phyloP scores from a whole-genome alignment of 2,113 vertebrate species.

The Lepus americanus region DNA sequence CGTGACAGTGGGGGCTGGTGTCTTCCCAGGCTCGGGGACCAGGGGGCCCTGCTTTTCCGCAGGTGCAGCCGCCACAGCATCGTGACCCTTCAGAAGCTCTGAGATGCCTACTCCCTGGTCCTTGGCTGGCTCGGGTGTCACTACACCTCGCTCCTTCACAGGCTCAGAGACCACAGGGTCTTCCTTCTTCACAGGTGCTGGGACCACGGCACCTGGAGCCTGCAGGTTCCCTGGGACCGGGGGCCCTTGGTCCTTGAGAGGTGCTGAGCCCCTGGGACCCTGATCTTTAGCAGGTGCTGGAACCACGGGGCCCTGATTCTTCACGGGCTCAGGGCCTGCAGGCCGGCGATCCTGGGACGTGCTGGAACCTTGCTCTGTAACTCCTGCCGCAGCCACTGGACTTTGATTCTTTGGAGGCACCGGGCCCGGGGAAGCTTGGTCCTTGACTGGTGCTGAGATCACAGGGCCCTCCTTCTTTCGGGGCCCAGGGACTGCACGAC shows the following conservation, averaged over 20 bases:
- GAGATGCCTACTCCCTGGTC: no score
- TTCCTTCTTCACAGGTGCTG: conserved; percentile 22
- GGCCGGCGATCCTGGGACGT: conserved; percentile 45
- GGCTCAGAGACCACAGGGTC: background rate
- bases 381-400: conserved; percentile 26
- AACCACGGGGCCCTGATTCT: background rate
- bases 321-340: background rate
- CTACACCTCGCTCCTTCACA: no score
- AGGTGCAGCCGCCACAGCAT: no score
- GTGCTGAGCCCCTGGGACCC: background rate
- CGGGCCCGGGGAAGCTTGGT: conserved; percentile 17
- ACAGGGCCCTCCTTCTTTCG: conserved; percentile 54
- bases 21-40: background rate
- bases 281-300: background rate
- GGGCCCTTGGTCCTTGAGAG: background rate
- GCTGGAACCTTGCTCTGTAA: background rate
- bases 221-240: background rate
- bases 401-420: conserved; percentile 29
- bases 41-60: background rate
- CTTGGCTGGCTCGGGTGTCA: no score
- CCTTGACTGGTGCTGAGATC: conserved; percentile 60
- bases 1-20: no score
- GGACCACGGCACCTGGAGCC: background rate
- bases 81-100: no score
- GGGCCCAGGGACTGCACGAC: background rate